Evolutionary conservation across 2,113 vertebrate species (phyloP).

Genomic region (Eurypyga helias): DNA sequence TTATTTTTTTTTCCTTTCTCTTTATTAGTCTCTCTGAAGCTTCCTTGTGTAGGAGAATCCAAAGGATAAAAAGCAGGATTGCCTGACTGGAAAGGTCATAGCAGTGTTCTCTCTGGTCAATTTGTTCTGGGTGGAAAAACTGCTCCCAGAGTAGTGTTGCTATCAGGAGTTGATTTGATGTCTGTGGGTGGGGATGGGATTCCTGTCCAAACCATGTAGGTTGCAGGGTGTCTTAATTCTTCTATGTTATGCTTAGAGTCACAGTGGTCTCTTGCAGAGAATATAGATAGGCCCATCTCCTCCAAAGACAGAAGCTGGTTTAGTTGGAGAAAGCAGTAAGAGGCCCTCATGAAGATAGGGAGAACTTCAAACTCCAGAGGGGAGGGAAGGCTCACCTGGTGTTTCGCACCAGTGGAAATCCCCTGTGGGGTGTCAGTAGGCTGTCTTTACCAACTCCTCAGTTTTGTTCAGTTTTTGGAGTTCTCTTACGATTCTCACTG

Average conservation of each 20-base stretch:
- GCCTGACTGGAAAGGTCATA: neutral
- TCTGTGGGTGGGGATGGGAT: neutral
- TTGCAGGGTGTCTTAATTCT: neutral
- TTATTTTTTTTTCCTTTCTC: fast-evolving
- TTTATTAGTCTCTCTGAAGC: neutral
- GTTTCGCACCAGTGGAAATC: neutral
- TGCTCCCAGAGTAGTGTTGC: neutral
- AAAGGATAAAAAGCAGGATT: neutral
- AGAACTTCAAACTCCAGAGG: neutral
- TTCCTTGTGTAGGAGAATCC: neutral
- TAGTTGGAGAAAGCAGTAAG: neutral
- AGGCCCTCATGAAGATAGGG: neutral
- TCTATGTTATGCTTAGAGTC: neutral
- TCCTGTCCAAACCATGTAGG: neutral
- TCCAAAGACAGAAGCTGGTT: neutral
- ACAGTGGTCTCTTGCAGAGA: neutral
- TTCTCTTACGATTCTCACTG: neutral
- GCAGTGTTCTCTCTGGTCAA: neutral
- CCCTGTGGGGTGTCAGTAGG: neutral
- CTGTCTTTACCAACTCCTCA: neutral
- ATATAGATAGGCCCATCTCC: fast-evolving
- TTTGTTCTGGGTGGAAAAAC: neutral
- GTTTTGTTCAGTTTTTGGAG: neutral
- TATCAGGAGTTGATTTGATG: neutral
- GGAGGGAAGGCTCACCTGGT: neutral